Base-by-base conservation (phyloP, 2,797 vertebrate genomes). In the Rhinoraja longicauda region DNA sequence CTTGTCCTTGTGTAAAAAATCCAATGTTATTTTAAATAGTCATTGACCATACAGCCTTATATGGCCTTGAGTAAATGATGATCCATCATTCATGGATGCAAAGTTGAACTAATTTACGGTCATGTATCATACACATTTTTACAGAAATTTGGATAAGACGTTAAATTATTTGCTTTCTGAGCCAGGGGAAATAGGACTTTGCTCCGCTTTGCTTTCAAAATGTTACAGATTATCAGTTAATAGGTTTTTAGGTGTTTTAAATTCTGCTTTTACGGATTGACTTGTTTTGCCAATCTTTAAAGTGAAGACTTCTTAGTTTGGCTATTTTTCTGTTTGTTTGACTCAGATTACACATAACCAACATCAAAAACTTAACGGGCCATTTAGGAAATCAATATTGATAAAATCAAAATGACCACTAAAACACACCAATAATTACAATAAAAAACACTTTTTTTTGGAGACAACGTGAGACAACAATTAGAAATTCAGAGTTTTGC, bases 31-130 rank as follows among this genome's bases (percentile, higher is more conserved):
- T 70, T 17, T 32, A 90, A 64, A 67, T 90, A 64, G 24, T 70
- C 59, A 36, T 36, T 9, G 32, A 67, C 32, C 8, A 13, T 88
- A 7, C 17, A 88, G 59, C 17, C 1, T 53, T 36, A n/a, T 13
- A 45, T 64, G 32, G 29, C 5, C 10, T 62, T 64, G 57, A 32
- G 13, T 88, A 2, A 32, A 64, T 1, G 15, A 17, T 64, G 29
- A 88, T 15, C 59, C 64, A 64, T 64, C 29, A 64, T 88, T n/a
- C 29, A 59, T 59, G 57, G 36, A 90, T 90, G 70, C n/a, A 67
- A 91, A 73, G 64, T 64, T 67, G 86, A 39, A 70, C n/a, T 36
- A 90, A 90, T 82, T 26, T 82, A 57, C 57, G 57, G 45, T 82
- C 57, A 57, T 53, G 45, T 78, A 79, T 84, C 79, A 13, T 24